phyloP scores from a whole-genome alignment of 2,888 invertebrate species.

The Cataglyphis livida region DNA sequence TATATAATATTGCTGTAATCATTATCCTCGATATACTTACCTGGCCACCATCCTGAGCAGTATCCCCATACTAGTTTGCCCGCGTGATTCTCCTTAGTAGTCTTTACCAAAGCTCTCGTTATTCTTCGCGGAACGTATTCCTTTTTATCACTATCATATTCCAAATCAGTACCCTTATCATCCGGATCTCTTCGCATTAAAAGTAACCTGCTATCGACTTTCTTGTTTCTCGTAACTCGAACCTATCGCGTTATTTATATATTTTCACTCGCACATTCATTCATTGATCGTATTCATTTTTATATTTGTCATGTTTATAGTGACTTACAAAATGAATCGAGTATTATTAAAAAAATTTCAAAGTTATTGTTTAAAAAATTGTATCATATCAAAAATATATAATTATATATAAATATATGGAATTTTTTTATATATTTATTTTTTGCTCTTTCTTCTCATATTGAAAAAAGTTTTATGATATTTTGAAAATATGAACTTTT shows the following conservation, averaged over 20 bases:
- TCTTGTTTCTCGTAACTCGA: not conserved
- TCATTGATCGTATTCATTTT: not conserved
- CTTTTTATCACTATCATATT: conserved; percentile 7
- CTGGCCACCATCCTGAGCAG: conserved; percentile 82
- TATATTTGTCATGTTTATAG: not conserved
- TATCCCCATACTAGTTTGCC: conserved; percentile 83
- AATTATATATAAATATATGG: not conserved
- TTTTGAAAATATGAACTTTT: conserved; percentile 6
- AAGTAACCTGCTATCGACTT: not conserved
- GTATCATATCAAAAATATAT: not conserved
- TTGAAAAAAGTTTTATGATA: not conserved
- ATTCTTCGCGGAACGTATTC: conserved; percentile 42
- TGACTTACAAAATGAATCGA: not conserved
- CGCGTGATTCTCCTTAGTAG: conserved; percentile 55
- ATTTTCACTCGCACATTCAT: not conserved
- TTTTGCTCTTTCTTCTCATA: not conserved
- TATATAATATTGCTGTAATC: not conserved
- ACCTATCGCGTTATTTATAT: conserved; percentile 21
- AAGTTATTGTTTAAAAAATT: not conserved
- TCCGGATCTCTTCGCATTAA: not conserved
- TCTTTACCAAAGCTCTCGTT: conserved; percentile 60
- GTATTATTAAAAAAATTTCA: not conserved
- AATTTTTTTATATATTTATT: not conserved
- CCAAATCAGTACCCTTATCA: conserved; percentile 4
- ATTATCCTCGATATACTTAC: conserved; percentile 63